phyloP scores from a whole-genome alignment of 2,113 vertebrate species.

The Lathamus discolor region DNA sequence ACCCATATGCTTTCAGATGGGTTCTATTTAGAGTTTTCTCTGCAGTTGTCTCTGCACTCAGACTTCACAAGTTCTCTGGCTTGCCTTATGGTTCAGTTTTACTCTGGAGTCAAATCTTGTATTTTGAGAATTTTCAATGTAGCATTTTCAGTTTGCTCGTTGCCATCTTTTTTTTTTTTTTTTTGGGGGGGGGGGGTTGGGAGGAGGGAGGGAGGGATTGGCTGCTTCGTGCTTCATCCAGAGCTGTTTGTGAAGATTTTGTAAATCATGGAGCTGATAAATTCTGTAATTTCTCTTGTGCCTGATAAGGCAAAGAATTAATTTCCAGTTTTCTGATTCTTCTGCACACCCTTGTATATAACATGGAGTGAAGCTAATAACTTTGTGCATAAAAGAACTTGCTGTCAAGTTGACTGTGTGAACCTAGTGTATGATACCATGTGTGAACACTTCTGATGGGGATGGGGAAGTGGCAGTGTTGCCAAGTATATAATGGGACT shows the following conservation, averaged over 20 bases:
- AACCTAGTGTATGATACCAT: rapidly evolving
- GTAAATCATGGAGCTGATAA: not conserved
- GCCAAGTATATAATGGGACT: not conserved
- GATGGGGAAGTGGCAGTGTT: not conserved
- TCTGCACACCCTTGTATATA: not conserved
- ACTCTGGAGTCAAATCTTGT: not conserved
- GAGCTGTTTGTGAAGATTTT: not conserved
- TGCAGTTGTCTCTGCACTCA: slow-evolving; percentile 56
- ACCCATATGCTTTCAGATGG: slow-evolving; percentile 51
- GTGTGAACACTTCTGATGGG: not conserved
- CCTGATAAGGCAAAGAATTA: not conserved
- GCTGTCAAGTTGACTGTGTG: not conserved
- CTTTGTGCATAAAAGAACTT: not conserved
- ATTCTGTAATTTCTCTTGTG: not conserved
- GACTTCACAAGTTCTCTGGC: slow-evolving; percentile 44
- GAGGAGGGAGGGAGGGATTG: not conserved
- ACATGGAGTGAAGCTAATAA: not conserved
- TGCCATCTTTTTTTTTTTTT: not conserved
- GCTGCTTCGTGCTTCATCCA: not conserved
- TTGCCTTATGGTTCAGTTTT: slow-evolving; percentile 51
- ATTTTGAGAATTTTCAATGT: slow-evolving; percentile 41
- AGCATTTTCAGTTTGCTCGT: slow-evolving; percentile 10
- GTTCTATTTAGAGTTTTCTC: slow-evolving; percentile 52
- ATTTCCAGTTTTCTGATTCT: not conserved
- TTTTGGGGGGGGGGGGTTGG: too few relatives aligned